A percentile compares a stretch with the other conserved stretches of the same genome.
These are phyloP conservation scores for Pycnomerus fuliginosus DNA, from an alignment of 2,888 invertebrate genomes.

Conservation along the genomic window DNA sequence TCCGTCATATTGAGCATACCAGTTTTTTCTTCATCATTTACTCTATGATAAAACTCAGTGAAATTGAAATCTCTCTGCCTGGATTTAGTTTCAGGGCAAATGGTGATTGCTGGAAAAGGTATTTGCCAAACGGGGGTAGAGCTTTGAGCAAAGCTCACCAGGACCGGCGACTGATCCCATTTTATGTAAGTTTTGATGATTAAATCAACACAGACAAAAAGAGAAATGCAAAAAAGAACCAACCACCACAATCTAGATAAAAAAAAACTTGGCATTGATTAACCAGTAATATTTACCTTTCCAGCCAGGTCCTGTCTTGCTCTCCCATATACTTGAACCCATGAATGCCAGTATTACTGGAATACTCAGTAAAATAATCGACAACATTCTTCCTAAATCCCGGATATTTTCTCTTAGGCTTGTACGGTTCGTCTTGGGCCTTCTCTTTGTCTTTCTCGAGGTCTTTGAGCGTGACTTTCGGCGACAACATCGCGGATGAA, in stretches of 20 bases:
- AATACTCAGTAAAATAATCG: constrained; percentile 45
- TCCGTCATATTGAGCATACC: constrained; percentile 54
- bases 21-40: too few relatives aligned
- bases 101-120: constrained; percentile 52
- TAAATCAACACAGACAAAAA: constrained; percentile 61
- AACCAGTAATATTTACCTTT: constrained; percentile 44
- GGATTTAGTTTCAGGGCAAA: constrained; percentile 60
- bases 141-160: constrained; percentile 74
- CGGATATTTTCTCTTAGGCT: constrained; percentile 37
- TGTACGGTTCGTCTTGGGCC: constrained; percentile 16
- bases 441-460: too few relatives aligned
- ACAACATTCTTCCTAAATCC: constrained; percentile 41
- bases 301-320: constrained; percentile 43
- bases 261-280: too few relatives aligned
- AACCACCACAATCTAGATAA: constrained; percentile 64
- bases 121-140: constrained; percentile 69
- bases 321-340: constrained; percentile 51
- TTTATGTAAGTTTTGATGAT: constrained; percentile 69
- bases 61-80: constrained; percentile 65
- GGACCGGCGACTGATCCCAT: constrained; percentile 73
- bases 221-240: constrained; percentile 61
- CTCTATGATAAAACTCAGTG: constrained; percentile 55
- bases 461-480: too few relatives aligned
- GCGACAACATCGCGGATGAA: too few relatives aligned
- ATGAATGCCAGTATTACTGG: constrained; percentile 47